Percentiles rank a stretch among this genome's conserved stretches.
phyloP scores from a whole-genome alignment of 2,888 invertebrate genomes.

The Volucella zonaria region DNA sequence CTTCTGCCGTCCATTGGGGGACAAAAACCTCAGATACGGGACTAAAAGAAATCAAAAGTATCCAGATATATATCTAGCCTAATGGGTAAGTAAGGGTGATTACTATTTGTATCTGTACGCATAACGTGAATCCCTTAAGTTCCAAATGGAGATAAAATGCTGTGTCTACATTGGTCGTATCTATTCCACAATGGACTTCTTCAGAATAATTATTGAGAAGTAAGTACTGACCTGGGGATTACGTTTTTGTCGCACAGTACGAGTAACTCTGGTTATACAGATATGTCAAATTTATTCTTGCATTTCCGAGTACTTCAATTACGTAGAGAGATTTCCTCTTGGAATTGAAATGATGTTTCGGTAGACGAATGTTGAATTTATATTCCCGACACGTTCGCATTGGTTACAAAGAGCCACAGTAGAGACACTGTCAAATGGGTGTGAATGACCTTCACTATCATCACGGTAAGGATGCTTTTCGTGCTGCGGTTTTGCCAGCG shows the following conservation, averaged over 20 bases:
- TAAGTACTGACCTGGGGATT: slow-evolving; percentile 56
- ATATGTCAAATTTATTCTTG: slow-evolving; percentile 51
- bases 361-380: slow-evolving; percentile 35
- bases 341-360: slow-evolving; percentile 14
- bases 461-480: slow-evolving; percentile 42
- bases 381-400: slow-evolving; percentile 58
- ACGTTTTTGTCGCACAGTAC: slow-evolving; percentile 28
- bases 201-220: slow-evolving; percentile 64
- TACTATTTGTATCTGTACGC: slow-evolving; percentile 64
- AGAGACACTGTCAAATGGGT: slow-evolving; percentile 49
- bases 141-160: slow-evolving; percentile 64
- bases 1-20: not conserved
- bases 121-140: slow-evolving; percentile 62
- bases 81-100: slow-evolving; percentile 68
- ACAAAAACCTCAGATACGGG: slow-evolving; percentile 38
- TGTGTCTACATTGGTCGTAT: slow-evolving; percentile 32
- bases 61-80: slow-evolving; percentile 42
- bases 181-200: slow-evolving; percentile 38
- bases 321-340: slow-evolving; percentile 34
- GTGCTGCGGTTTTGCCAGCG: not conserved
- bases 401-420: slow-evolving; percentile 32
- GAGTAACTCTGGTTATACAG: slow-evolving; percentile 8
- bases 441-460: slow-evolving; percentile 65
- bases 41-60: slow-evolving; percentile 65
- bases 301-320: slow-evolving; percentile 11